Evolutionary conservation across 2,888 invertebrate genomes (phyloP).

Genomic region (Epinotia bilunana): DNA sequence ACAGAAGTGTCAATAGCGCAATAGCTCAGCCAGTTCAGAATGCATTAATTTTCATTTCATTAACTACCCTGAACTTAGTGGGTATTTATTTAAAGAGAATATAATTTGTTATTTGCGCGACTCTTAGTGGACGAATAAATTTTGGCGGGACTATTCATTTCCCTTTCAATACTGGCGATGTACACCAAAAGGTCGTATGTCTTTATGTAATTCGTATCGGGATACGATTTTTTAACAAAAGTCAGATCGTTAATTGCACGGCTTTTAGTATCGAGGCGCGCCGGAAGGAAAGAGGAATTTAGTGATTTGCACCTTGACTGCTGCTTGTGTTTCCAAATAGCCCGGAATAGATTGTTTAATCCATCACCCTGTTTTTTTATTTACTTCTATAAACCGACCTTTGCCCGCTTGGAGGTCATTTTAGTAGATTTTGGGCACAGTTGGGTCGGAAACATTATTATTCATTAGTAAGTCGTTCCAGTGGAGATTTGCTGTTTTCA

Average conservation of each 20-base stretch:
- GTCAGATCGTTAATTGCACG: slow-evolving; percentile 6
- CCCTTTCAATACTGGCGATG: slow-evolving; percentile 9
- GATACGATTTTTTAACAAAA: not conserved
- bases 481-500: too few species aligned
- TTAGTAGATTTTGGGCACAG: not conserved
- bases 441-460: too few species aligned
- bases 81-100: not conserved
- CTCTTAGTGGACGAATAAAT: not conserved
- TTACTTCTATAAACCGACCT: not conserved
- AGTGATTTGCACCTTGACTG: slow-evolving; percentile 21
- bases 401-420: not conserved
- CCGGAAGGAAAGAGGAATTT: slow-evolving; percentile 28
- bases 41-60: not conserved
- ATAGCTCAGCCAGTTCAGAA: not conserved
- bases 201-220: not conserved
- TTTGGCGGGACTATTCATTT: slow-evolving; percentile 1
- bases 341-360: slow-evolving; percentile 15
- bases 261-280: slow-evolving; percentile 26
- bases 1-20: too few species aligned
- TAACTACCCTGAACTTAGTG: not conserved
- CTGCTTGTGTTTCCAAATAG: slow-evolving; percentile 3
- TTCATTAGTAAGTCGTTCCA: too few species aligned
- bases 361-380: slow-evolving; percentile 6
- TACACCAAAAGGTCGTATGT: not conserved
- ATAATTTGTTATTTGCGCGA: not conserved